These are phyloP conservation scores for Amblyraja radiata DNA, from an alignment of 2,797 vertebrate species.

Conservation along the genomic window DNA sequence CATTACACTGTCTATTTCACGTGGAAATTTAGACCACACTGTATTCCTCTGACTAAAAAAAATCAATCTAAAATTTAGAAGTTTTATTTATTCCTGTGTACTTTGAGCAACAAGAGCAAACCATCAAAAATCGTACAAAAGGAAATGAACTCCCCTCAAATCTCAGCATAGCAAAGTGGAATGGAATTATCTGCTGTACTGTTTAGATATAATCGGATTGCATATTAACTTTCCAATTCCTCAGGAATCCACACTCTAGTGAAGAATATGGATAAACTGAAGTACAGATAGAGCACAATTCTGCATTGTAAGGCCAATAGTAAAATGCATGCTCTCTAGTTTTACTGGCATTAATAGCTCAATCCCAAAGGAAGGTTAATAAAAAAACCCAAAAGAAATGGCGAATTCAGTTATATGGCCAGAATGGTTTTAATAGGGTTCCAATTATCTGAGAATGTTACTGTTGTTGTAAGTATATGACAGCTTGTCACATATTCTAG, in stretches of 20 bases:
- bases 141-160: background rate
- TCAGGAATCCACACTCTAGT: background rate
- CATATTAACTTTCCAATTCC: background rate
- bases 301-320: background rate
- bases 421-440: conserved; percentile 19
- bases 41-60: background rate
- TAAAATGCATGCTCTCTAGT: background rate
- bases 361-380: conserved; percentile 4
- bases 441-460: conserved; percentile 17
- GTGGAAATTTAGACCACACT: too few species aligned
- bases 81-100: background rate
- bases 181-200: background rate
- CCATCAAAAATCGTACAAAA: background rate
- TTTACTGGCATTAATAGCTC: conserved; percentile 13
- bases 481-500: background rate
- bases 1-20: background rate
- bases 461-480: background rate
- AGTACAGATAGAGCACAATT: background rate
- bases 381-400: conserved; percentile 19
- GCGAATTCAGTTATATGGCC: conserved; percentile 8
- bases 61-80: background rate
- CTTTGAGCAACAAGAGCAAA: background rate
- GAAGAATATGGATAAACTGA: background rate
- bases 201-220: background rate
- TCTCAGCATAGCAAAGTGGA: background rate